These are phyloP conservation scores for Dreissena rostriformis DNA, from an alignment of 1,140 invertebrate species.

Conservation along the genomic window DNA sequence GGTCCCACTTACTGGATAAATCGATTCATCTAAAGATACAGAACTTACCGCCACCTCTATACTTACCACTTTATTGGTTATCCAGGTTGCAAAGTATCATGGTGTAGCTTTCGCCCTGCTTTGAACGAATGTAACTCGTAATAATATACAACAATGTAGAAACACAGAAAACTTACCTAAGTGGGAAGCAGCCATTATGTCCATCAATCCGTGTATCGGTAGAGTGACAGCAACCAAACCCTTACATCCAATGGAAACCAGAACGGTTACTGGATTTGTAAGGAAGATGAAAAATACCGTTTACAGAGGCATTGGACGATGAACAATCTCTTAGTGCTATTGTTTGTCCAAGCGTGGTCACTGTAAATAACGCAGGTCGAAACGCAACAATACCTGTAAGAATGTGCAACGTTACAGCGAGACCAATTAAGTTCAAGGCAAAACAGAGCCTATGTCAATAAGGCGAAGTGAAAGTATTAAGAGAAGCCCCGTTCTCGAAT, in stretches of 20 bases:
- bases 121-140: too few relatives aligned
- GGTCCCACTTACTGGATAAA: too few relatives aligned
- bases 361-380: not conserved
- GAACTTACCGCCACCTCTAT: too few relatives aligned
- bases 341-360: constrained; percentile 2
- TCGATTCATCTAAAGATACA: too few relatives aligned
- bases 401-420: constrained; percentile 9
- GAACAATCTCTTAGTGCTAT: not conserved
- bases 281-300: not conserved
- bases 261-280: constrained; percentile 4
- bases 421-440: constrained; percentile 1
- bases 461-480: not conserved
- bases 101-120: too few relatives aligned
- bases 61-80: too few relatives aligned
- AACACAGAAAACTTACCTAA: too few relatives aligned
- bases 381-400: constrained; percentile 13
- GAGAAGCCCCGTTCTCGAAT: not conserved
- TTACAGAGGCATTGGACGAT: constrained; percentile 1
- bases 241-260: constrained; percentile 4
- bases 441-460: constrained; percentile 4
- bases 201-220: not conserved
- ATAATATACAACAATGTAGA: too few relatives aligned
- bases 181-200: not conserved
- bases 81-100: too few relatives aligned
- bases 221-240: not conserved